Evolutionary conservation across 2,888 invertebrate species (phyloP).

Genomic region (Brassicogethes aeneus): DNA sequence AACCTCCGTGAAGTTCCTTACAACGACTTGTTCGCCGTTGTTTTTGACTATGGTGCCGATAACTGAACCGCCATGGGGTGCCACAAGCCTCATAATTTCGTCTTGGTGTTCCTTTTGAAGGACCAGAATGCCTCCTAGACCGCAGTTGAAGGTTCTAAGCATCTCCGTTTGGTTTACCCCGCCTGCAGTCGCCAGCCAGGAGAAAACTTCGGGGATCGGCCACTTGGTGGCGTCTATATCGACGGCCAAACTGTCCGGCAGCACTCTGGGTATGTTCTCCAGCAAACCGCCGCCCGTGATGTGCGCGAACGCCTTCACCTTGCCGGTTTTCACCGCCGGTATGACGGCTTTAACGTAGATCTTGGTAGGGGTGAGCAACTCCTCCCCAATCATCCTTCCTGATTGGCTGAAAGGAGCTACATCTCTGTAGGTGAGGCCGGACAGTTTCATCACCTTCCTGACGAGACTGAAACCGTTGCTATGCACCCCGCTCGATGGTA

Average conservation of each 20-base stretch:
- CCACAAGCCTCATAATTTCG: constrained; percentile 30
- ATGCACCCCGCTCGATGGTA: constrained; percentile 87
- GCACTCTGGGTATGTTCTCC: constrained; percentile 80
- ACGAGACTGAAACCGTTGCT: constrained; percentile 92
- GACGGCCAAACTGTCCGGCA: constrained; percentile 59
- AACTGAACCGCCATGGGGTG: constrained; percentile 46
- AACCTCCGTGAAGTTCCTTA: constrained; percentile 60
- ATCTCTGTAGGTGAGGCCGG: constrained; percentile 57
- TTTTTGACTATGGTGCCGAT: constrained; percentile 53
- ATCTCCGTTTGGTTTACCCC: constrained; percentile 69
- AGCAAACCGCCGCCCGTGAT: constrained; percentile 90
- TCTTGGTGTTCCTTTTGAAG: constrained; percentile 53
- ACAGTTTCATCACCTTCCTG: constrained; percentile 62
- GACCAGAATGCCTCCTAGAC: constrained; percentile 80
- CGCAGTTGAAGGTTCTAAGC: constrained; percentile 91
- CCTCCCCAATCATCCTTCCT: constrained; percentile 67
- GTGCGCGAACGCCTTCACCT: constrained; percentile 83
- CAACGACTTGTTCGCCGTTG: constrained; percentile 46
- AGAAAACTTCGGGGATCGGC: constrained; percentile 69
- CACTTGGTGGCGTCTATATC: constrained; percentile 63
- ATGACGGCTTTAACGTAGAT: constrained; percentile 75
- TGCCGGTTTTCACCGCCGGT: constrained; percentile 58
- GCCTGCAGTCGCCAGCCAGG: constrained; percentile 78
- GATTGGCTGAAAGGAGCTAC: constrained; percentile 61
- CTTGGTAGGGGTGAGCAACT: constrained; percentile 75